Evolutionary conservation across 2,797 vertebrate species (phyloP), one percentile per base, ranked within the genome.

Genomic region (Philypnodon macrostomus): DNA sequence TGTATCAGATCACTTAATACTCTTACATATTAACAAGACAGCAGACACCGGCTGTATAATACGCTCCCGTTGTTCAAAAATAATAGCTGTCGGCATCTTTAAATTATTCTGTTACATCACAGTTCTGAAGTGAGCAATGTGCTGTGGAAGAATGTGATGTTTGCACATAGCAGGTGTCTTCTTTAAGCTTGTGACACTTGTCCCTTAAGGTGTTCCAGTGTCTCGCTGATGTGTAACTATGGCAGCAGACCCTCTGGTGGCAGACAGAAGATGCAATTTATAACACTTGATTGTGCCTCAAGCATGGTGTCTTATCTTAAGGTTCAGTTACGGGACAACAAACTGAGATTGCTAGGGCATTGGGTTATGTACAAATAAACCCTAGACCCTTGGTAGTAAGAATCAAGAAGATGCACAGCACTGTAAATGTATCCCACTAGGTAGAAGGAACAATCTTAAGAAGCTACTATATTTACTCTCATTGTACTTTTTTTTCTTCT

Each of bases 291-390:
- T 45, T 32, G 8, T 7, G 58, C 60, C 72, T 58, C 30, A 2
- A 62, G 73, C 69, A 7, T 7, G 9, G 24, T 53, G 53, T 2
- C 19, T n/a, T 57, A 57, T 53, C 45, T 30, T 63, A 46, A 30
- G 41, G 7, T 48, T 63, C 46, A 38, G 56, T 71, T 73, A 56
- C 52, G 18, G 47, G 66, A 69, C 39, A 47, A 44, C 13, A 48
- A 52, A 54, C 39, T 39, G 21, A 53, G 58, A 26, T 53, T 47
- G 39, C 35, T 1, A 12, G 29, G 31, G 38, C 27, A 39, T 38
- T 16, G 46, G 21, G 51, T 66, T 47, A 69, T 55, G 17, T 62
- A 70, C 70, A 72, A 75, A 71, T 73, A 63, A 56, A 19, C 19
- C 47, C 23, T 29, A 13, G 58, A 39, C 16, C 40, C 27, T 53